These are phyloP conservation scores for Chloroclystis v-ata DNA, from an alignment of 2,888 invertebrate species.

Conservation along the genomic window DNA sequence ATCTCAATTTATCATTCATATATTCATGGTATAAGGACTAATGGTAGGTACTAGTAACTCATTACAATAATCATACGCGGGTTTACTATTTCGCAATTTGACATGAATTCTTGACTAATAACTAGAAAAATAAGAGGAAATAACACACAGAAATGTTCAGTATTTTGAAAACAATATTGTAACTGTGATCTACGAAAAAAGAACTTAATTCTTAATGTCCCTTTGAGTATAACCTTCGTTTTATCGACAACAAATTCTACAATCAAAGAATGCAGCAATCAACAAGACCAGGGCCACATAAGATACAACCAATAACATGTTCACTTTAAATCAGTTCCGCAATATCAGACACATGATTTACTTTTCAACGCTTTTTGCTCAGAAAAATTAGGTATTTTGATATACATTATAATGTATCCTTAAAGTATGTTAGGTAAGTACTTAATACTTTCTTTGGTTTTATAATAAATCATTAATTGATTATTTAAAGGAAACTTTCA, in stretches of 20 bases:
- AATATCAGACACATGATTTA: not conserved
- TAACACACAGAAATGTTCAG: not conserved
- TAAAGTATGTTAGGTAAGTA: too few species aligned
- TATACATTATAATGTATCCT: too few species aligned
- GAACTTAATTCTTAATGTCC: too few species aligned
- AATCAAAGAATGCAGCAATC: constrained; percentile 11
- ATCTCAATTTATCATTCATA: too few species aligned
- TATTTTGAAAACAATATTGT: too few species aligned
- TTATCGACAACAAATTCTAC: not conserved
- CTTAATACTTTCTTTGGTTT: too few species aligned
- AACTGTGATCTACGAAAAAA: too few species aligned
- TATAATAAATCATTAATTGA: too few species aligned
- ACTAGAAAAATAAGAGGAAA: constrained; percentile 3
- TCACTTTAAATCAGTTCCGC: constrained; percentile 7
- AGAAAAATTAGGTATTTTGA: too few species aligned
- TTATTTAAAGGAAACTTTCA: too few species aligned
- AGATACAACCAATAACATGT: not conserved
- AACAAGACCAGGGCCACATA: not conserved
- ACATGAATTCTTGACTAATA: constrained; percentile 11
- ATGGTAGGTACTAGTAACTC: constrained; percentile 5
- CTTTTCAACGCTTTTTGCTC: too few species aligned
- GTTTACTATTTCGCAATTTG: constrained; percentile 12
- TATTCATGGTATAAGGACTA: too few species aligned
- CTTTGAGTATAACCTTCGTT: not conserved
- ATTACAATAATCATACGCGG: constrained; percentile 13